Base-by-base conservation (phyloP, 2,888 invertebrate species). In the Campoletis raptor region DNA sequence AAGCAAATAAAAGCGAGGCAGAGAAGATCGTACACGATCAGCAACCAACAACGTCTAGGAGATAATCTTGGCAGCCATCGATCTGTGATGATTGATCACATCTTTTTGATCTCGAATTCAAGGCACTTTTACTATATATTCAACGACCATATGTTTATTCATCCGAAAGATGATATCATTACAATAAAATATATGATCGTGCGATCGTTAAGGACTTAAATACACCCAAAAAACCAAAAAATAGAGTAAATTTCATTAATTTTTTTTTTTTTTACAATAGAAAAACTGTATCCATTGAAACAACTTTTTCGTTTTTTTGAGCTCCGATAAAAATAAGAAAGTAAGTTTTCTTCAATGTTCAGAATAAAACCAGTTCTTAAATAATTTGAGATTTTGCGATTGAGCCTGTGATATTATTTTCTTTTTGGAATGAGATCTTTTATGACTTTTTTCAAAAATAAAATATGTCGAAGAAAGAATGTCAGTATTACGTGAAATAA, bases 1-100 rank as follows among this genome's bases (percentile, higher is more conserved):
- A 42, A 21, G 10, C 2, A 45, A 9, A n/a, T 6, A 40, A 37
- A 42, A 21, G 30, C 10, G 64, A 64, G 64, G 21, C 24, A 73
- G 45, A 61, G 48, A 42, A 37, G 18, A 40, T 21, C 12, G 18
- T 18, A 8, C 18, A 4, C 7, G 9, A 37, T 36, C 42, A 69
- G 36, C 61, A 72, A 21, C 36, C 45, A 21, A 45, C 30, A 30
- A 24, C 15, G 3, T n/a, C 37, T 42, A 48, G 21, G 24, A 30
- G 30, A 30, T 30, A 30, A 69, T 80, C 61, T 74, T 84, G 84
- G 79, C 80, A 76, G 48, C 64, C 36, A 52, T 76, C 84, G 40
- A 70, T 76, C 64, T 61, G 52, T 61, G 74, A 84, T 80, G 40
- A 69, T 57, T 69, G 64, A 37, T 45, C 57, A 37, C 48, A 80